phyloP scores from a whole-genome alignment of 2,797 vertebrate species.

The Acanthurus leucopareius region DNA sequence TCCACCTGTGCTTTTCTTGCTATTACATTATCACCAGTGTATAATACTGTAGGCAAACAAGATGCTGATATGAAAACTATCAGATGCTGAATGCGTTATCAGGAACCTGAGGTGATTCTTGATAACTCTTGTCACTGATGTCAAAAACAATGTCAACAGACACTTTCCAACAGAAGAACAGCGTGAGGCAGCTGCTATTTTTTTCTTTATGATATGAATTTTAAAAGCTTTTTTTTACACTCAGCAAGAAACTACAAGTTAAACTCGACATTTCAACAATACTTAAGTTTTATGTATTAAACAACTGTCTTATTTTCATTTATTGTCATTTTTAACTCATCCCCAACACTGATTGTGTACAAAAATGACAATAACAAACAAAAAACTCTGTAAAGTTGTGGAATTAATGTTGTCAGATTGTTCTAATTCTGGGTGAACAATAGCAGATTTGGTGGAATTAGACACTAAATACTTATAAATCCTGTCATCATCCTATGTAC shows the following conservation, averaged over 20 bases:
- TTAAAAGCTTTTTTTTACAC: not conserved
- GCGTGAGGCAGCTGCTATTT: not conserved
- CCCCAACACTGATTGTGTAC: too few species aligned
- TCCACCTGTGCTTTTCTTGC: too few species aligned
- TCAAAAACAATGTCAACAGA: slow-evolving; percentile 17
- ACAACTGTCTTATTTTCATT: too few species aligned
- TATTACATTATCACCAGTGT: not conserved
- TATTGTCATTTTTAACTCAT: too few species aligned
- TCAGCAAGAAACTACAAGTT: not conserved
- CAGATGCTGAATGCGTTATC: slow-evolving; percentile 7
- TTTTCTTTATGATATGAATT: not conserved
- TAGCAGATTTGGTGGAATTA: too few species aligned
- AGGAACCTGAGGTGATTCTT: not conserved
- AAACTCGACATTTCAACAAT: not conserved
- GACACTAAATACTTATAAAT: too few species aligned
- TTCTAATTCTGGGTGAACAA: too few species aligned
- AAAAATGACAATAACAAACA: too few species aligned
- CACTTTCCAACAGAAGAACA: not conserved
- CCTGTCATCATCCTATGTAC: too few species aligned
- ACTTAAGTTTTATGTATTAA: not conserved
- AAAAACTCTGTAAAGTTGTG: too few species aligned
- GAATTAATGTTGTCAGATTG: too few species aligned
- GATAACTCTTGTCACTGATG: not conserved
- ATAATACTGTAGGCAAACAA: not conserved
- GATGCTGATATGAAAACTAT: slow-evolving; percentile 20